Evolutionary conservation across 2,888 invertebrate genomes (phyloP), one percentile per base, ranked within the genome.

Genomic region (Monochamus alternatus): DNA sequence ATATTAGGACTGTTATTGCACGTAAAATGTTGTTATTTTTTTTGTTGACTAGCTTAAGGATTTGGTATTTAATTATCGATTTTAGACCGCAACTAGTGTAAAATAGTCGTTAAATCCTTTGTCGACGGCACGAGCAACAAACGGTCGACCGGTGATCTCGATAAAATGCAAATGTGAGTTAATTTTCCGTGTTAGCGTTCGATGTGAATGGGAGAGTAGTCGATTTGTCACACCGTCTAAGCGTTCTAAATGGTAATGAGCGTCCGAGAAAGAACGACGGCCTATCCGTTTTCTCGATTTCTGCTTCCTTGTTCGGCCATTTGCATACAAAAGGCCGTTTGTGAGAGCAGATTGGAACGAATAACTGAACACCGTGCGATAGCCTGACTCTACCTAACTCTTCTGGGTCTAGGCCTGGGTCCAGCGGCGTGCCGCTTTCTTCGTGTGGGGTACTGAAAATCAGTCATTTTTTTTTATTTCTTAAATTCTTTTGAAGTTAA

Each of bases 281-380:
- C 52, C 43, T 60, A 69, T 62, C 63, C 68, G 63, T 74, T 74
- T 74, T 74, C 74, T 74, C 68, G 38, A 55, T 38, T 74, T 51
- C 63, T 63, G 68, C 68, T 74, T 73, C 63, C 68, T 64, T 51
- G 52, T 68, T 22, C 63, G 62, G 7, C 10, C 38, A 74, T 74
- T 74, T 69, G 63, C 74, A 74, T 74, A 74, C 74, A 74, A 74
- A 69, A 64, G 67, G 68, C 58, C 60, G 66, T 66, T 60, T 73
- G 65, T 66, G 43, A 47, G 66, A 55, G 9, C 55, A 31, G 51
- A 38, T 66, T 66, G 55, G 43, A 66, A 64, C 47, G 44, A 64
- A 12, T 63, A 63, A 63, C 60, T 60, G 7, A n/a, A 38, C 43
- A n/a, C n/a, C 32, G 62, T 38, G 62, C 38, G 62, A 44, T 55